Conservation (phyloP, 2,113 vertebrate species). For the Siniperca knerii region DNA sequence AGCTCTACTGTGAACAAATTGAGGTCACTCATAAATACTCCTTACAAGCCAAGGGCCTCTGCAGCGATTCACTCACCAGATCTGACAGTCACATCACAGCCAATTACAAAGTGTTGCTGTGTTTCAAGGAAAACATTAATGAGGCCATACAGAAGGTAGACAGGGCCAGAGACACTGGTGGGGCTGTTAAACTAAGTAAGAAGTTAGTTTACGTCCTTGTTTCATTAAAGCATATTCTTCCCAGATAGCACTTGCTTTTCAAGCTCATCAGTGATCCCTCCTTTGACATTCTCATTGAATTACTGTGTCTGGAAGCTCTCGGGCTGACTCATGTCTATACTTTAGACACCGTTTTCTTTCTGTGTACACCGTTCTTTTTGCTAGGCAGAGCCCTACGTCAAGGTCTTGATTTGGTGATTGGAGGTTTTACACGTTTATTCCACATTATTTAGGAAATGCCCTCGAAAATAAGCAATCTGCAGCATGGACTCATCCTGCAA, state of each 20-base stretch:
- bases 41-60: not conserved
- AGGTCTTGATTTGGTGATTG: too few species aligned
- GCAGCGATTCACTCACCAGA: not conserved
- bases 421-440: too few species aligned
- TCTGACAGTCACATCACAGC: slow-evolving; percentile 14
- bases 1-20: slow-evolving; percentile 43
- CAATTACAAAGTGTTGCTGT: not conserved
- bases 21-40: not conserved
- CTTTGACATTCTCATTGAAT: slow-evolving; percentile 21
- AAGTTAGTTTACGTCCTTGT: slow-evolving; percentile 9
- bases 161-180: not conserved
- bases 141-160: slow-evolving; percentile 34
- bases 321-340: slow-evolving; percentile 62
- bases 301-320: slow-evolving; percentile 38
- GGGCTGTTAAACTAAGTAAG: not conserved
- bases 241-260: not conserved
- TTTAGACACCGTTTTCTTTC: slow-evolving; percentile 12
- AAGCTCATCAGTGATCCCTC: not conserved
- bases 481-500: too few species aligned
- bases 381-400: too few species aligned
- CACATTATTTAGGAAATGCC: too few species aligned
- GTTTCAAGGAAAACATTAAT: slow-evolving; percentile 49
- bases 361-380: too few species aligned
- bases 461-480: too few species aligned
- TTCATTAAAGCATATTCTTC: not conserved